These are phyloP conservation scores for Drosophila borborema DNA, from an alignment of 2,888 invertebrate species.

Conservation along the genomic window DNA sequence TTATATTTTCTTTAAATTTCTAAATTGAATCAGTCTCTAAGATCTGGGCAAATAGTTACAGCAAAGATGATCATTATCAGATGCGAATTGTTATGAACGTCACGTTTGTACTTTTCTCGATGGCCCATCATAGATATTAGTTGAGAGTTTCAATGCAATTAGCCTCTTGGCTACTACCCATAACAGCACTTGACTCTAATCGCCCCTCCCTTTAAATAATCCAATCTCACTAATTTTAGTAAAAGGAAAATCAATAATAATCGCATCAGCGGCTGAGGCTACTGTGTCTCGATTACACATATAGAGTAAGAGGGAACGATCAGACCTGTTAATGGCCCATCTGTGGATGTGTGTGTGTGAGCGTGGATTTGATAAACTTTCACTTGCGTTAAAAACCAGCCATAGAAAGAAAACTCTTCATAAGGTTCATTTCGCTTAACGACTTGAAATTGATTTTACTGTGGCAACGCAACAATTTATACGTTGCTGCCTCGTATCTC, in stretches of 20 bases:
- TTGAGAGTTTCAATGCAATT: conserved; percentile 36
- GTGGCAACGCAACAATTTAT: conserved; percentile 69
- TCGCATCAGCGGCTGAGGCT: conserved; percentile 55
- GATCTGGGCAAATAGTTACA: conserved; percentile 45
- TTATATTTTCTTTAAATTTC: conserved; percentile 64
- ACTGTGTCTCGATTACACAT: conserved; percentile 41
- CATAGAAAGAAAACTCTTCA: conserved; percentile 45
- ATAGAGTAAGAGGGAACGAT: conserved; percentile 22
- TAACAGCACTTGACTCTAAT: conserved; percentile 15
- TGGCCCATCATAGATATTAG: conserved; percentile 33
- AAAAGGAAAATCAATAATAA: conserved; percentile 69
- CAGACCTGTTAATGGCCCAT: conserved; percentile 51
- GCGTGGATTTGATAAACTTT: conserved; percentile 35
- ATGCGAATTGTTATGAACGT: conserved; percentile 27
- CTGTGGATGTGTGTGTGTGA: background rate
- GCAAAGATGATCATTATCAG: conserved; percentile 15
- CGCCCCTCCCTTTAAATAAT: conserved; percentile 58
- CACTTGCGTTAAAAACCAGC: conserved; percentile 43
- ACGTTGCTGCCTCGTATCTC: conserved; percentile 56
- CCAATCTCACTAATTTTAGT: conserved; percentile 63
- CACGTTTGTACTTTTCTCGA: conserved; percentile 42
- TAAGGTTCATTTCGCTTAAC: conserved; percentile 83
- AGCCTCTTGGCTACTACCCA: conserved; percentile 8
- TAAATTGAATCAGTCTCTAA: conserved; percentile 49
- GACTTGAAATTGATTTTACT: conserved; percentile 83